Evolutionary conservation across 2,888 invertebrate species (phyloP).

Genomic region (Opisthograptis luteolata): DNA sequence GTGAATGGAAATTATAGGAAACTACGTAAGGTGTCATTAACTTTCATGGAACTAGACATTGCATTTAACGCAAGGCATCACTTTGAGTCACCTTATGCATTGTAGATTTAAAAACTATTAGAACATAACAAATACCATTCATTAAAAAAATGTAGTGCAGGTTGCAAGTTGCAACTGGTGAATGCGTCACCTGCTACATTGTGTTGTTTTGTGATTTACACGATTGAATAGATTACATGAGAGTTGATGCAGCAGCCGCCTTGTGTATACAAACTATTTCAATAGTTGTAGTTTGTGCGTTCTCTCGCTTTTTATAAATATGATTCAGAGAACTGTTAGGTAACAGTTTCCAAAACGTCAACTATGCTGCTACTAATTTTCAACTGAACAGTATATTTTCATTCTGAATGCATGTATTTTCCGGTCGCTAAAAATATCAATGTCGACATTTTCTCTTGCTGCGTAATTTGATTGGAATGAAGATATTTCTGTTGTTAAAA

Average conservation of each 20-base stretch:
- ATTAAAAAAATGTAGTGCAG: constrained; percentile 14
- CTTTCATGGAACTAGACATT: no score
- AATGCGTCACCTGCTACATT: constrained; percentile 66
- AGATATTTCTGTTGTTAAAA: constrained; percentile 2
- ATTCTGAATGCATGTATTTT: constrained; percentile 14
- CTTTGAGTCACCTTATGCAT: no score
- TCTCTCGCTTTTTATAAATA: constrained; percentile 21
- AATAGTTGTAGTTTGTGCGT: constrained; percentile 34
- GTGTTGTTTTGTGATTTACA: constrained; percentile 64
- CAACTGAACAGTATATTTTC: constrained; percentile 7
- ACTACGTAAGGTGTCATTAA: constrained; percentile 42
- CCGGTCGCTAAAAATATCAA: constrained; percentile 13
- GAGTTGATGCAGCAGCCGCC: constrained; percentile 32
- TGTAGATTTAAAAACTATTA: no score
- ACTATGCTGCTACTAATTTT: not conserved
- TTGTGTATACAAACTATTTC: constrained; percentile 29
- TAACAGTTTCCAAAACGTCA: constrained; percentile 4
- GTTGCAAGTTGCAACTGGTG: constrained; percentile 40
- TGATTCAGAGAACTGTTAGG: constrained; percentile 12
- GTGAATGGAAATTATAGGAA: constrained; percentile 66
- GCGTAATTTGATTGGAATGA: constrained; percentile 16
- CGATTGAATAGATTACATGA: constrained; percentile 52
- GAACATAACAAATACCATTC: not conserved
- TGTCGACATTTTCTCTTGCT: constrained; percentile 2
- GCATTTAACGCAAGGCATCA: no score